Evolutionary conservation across 2,113 vertebrate genomes (phyloP).

Genomic region (Melanerpes formicivorus): DNA sequence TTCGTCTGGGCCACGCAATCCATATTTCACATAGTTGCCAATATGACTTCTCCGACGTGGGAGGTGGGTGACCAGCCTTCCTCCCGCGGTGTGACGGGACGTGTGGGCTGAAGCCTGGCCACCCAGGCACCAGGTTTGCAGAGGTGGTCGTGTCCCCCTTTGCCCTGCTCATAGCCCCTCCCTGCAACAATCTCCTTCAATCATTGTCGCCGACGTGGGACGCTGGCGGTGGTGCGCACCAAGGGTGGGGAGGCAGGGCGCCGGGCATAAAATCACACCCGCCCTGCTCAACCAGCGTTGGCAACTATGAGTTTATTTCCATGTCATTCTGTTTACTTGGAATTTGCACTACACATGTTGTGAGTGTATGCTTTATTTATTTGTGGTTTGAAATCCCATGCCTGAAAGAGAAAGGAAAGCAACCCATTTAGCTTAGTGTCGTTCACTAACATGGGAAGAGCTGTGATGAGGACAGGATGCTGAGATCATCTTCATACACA

Average conservation of each 20-base stretch:
- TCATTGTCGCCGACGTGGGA: conserved; percentile 31
- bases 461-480: conserved; percentile 60
- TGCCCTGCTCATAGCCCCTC: background rate
- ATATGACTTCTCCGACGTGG: background rate
- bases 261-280: background rate
- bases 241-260: background rate
- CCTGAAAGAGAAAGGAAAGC: conserved; percentile 54
- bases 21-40: conserved; percentile 67
- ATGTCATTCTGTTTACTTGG: conserved; percentile 80
- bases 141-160: background rate
- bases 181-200: conserved; percentile 9
- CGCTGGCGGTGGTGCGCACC: background rate
- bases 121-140: background rate
- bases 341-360: conserved; percentile 73
- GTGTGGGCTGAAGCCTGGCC: background rate
- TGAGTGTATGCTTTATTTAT: conserved; percentile 81
- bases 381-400: conserved; percentile 65
- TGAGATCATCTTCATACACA: conserved; percentile 75
- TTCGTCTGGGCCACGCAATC: conserved; percentile 59
- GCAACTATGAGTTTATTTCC: conserved; percentile 66
- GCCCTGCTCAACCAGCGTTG: conserved; percentile 24
- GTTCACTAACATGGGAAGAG: conserved; percentile 68
- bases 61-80: background rate
- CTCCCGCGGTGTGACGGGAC: background rate
- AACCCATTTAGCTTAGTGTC: conserved; percentile 18